Percentiles rank a stretch among this genome's conserved stretches.
These are phyloP conservation scores for Alouatta palliata DNA, from an alignment of 2,113 vertebrate genomes.

Conservation along the genomic window DNA sequence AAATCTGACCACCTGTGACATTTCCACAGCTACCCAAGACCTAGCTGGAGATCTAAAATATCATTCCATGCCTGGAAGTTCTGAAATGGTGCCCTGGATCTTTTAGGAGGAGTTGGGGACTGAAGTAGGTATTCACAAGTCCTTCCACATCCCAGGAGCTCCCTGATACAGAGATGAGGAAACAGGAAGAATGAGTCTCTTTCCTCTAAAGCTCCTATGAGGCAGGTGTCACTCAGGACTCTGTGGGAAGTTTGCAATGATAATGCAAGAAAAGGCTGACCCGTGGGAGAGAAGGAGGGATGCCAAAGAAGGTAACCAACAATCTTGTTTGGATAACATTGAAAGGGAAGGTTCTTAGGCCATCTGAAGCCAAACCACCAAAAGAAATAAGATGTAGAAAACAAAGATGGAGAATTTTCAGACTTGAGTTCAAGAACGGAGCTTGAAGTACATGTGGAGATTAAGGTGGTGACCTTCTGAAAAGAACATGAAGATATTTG, in stretches of 20 bases:
- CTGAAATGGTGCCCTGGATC: background rate
- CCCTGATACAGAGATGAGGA: background rate
- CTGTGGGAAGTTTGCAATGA: background rate
- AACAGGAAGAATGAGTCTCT: background rate
- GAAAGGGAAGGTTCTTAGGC: background rate
- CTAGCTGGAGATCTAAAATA: background rate
- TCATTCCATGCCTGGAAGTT: background rate
- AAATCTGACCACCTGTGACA: background rate
- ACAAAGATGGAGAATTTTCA: background rate
- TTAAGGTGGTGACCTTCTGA: background rate
- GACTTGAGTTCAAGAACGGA: background rate
- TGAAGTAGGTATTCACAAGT: background rate
- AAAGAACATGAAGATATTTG: background rate
- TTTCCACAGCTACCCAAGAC: background rate
- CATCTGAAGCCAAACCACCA: background rate
- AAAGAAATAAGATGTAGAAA: background rate
- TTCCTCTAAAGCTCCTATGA: background rate
- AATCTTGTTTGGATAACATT: background rate
- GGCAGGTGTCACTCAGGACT: background rate
- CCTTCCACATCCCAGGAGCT: background rate
- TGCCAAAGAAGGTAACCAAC: background rate
- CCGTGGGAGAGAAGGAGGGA: background rate
- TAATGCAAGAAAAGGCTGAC: background rate
- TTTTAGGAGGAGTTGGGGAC: background rate
- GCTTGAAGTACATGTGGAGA: background rate